Conservation (phyloP, 2,888 invertebrate genomes). For the Eulithis prunata region DNA sequence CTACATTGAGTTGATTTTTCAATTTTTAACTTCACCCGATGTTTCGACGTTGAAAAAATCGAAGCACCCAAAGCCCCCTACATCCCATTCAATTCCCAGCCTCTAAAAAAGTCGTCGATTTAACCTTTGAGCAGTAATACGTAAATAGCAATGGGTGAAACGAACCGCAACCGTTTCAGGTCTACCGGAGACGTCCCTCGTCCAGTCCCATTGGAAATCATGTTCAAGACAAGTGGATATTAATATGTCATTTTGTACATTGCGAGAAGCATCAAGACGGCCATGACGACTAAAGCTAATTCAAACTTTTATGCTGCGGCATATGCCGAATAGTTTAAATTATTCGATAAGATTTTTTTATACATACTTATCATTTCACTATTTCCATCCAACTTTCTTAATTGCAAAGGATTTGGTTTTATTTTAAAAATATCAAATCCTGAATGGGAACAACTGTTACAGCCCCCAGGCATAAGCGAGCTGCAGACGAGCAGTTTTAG, state of each 20-base stretch:
- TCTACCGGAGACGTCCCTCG: constrained; percentile 70
- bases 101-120: constrained; percentile 49
- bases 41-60: background rate
- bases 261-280: background rate
- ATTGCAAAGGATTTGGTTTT: constrained; percentile 8
- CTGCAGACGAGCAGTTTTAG: constrained; percentile 16
- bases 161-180: constrained; percentile 78
- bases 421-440: constrained; percentile 9
- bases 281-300: no score
- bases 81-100: constrained; percentile 33
- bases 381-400: background rate
- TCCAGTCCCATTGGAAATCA: constrained; percentile 73
- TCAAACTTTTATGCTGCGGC: no score
- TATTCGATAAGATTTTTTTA: background rate
- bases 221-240: constrained; percentile 59
- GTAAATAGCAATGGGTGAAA: constrained; percentile 70
- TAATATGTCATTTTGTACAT: constrained; percentile 31
- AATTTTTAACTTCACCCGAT: background rate
- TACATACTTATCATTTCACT: background rate
- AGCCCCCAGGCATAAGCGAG: constrained; percentile 18
- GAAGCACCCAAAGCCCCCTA: background rate
- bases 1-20: no score
- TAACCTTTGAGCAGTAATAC: constrained; percentile 72
- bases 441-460: constrained; percentile 17
- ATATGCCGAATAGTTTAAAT: background rate